phyloP scores from a whole-genome alignment of 2,797 vertebrate species.

The Peromyscus melanophrys region DNA sequence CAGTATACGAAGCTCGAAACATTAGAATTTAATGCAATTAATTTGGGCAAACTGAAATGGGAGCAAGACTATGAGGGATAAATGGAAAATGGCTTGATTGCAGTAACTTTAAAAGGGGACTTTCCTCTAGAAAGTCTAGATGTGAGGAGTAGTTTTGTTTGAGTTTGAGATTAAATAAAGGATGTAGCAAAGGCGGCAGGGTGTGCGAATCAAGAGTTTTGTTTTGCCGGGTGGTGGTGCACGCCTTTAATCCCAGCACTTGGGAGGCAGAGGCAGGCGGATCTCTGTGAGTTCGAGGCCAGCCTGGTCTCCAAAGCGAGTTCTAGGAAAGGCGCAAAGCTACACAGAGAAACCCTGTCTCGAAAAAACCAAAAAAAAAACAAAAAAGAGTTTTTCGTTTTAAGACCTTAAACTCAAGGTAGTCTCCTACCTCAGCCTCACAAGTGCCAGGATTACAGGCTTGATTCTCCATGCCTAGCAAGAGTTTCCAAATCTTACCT shows the following conservation, averaged over 20 bases:
- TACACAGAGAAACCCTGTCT: too few relatives aligned
- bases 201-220: neutral
- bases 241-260: too few relatives aligned
- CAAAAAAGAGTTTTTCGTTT: neutral
- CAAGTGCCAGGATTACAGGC: neutral
- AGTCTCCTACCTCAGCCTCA: neutral
- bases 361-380: too few relatives aligned
- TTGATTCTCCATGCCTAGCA: neutral
- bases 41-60: conserved; percentile 51
- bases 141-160: conserved; percentile 43
- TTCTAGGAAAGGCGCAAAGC: too few relatives aligned
- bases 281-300: too few relatives aligned
- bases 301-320: too few relatives aligned
- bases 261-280: too few relatives aligned
- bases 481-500: conserved; percentile 47
- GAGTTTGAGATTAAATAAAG: conserved; percentile 31
- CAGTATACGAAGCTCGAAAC: neutral
- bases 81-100: neutral
- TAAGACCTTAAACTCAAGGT: neutral
- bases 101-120: neutral
- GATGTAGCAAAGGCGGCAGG: conserved; percentile 1
- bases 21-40: neutral
- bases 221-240: neutral
- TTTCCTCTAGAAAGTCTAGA: neutral
- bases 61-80: neutral